Evolutionary conservation across 2,113 vertebrate genomes (phyloP).

Genomic region (Empidonax alnorum): DNA sequence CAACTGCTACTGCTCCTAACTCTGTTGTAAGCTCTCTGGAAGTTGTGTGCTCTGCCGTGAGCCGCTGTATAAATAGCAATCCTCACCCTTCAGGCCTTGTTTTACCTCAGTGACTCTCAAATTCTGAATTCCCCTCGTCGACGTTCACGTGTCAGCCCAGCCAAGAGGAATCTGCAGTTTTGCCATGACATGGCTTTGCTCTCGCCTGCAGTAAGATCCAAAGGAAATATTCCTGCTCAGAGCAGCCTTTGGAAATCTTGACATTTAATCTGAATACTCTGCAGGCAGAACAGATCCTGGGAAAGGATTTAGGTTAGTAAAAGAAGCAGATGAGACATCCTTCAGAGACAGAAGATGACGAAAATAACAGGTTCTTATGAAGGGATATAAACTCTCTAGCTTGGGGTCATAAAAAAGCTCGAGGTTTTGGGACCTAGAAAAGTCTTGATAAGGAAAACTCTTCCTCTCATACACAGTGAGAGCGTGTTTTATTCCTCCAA

Average conservation of each 20-base stretch:
- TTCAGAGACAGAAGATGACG: not conserved
- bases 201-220: not conserved
- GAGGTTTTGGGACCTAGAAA: not conserved
- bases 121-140: fast-evolving
- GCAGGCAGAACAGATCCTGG: not conserved
- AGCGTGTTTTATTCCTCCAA: not conserved
- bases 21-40: not conserved
- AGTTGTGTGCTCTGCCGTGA: not conserved
- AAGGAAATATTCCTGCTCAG: not conserved
- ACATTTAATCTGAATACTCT: not conserved
- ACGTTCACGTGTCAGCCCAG: not conserved
- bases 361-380: not conserved
- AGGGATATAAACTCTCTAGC: not conserved
- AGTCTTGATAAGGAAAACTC: not conserved
- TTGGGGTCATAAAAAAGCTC: not conserved
- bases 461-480: not conserved
- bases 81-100: not conserved
- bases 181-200: not conserved
- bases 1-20: not conserved
- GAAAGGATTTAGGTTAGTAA: not conserved
- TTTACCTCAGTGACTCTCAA: not conserved
- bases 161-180: not conserved
- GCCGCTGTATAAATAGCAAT: not conserved
- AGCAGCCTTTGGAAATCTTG: not conserved
- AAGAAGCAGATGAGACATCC: not conserved